phyloP scores from a whole-genome alignment of 2,113 vertebrate species.

The Aphyosemion australe region DNA sequence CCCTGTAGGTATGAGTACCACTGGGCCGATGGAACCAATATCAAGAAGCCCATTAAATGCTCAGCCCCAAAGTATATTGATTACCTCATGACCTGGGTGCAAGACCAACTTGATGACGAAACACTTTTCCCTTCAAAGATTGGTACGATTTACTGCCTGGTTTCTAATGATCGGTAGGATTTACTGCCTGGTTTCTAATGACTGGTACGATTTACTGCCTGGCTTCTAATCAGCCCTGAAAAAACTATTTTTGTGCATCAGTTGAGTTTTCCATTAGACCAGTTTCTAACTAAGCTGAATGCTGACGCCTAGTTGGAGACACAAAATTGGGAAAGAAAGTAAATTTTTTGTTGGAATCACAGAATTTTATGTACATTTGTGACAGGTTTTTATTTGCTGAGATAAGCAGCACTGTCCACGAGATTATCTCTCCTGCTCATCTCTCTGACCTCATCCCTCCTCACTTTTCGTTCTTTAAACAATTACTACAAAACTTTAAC shows the following conservation, averaged over 20 bases:
- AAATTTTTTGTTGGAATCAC: too few species aligned
- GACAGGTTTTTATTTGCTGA: neutral
- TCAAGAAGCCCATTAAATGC: slow-evolving; percentile 97
- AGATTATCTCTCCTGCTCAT: too few species aligned
- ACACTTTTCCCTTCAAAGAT: slow-evolving; percentile 96
- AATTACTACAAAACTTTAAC: too few species aligned
- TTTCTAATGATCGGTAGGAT: slow-evolving; percentile 84
- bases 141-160: slow-evolving; percentile 73
- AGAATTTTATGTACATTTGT: too few species aligned
- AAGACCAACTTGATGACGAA: slow-evolving; percentile 96
- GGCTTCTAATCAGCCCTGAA: neutral
- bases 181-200: slow-evolving; percentile 15
- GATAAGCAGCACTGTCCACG: too few species aligned
- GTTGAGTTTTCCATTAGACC: neutral
- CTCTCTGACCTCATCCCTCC: too few species aligned
- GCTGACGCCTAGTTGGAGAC: too few species aligned
- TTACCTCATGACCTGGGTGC: slow-evolving; percentile 98
- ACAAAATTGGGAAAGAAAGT: too few species aligned
- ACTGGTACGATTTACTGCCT: slow-evolving; percentile 80
- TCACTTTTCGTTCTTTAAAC: too few species aligned
- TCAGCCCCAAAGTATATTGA: slow-evolving; percentile 96
- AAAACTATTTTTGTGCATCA: neutral
- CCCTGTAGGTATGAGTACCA: slow-evolving; percentile 92
- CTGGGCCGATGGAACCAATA: slow-evolving; percentile 96
- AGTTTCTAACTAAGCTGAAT: too few species aligned